These are phyloP conservation scores for Cyanocitta stelleri DNA, from an alignment of 2,113 vertebrate species.

Conservation along the genomic window DNA sequence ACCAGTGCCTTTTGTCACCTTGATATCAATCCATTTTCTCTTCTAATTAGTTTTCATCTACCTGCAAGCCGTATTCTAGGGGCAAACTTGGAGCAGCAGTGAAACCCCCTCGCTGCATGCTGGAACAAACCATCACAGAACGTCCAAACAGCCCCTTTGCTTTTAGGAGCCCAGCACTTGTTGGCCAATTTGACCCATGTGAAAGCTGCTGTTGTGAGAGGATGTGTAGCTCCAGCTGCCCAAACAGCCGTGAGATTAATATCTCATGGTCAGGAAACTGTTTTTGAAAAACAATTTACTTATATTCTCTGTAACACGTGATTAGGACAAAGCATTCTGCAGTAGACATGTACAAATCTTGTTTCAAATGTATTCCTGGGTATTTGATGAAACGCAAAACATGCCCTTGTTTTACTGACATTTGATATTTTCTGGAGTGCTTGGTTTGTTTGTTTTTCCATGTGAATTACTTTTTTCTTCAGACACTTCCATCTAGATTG, in stretches of 20 bases:
- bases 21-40: neutral
- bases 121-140: neutral
- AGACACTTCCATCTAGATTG: neutral
- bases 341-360: neutral
- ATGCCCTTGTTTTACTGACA: neutral
- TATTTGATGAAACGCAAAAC: neutral
- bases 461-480: neutral
- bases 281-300: neutral
- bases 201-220: neutral
- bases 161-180: neutral
- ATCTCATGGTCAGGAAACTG: neutral
- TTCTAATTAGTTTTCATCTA: neutral
- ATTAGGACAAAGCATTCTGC: neutral
- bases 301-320: fast-evolving
- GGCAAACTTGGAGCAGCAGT: neutral
- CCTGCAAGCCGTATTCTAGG: neutral
- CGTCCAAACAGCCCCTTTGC: neutral
- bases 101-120: neutral
- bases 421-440: neutral
- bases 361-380: neutral
- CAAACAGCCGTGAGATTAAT: fast-evolving
- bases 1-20: neutral
- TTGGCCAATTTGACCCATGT: fast-evolving
- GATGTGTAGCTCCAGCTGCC: neutral
- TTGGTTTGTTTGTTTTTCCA: neutral